Evolutionary conservation across 2,113 vertebrate species (phyloP).

Genomic region (Gymnarchus niloticus): DNA sequence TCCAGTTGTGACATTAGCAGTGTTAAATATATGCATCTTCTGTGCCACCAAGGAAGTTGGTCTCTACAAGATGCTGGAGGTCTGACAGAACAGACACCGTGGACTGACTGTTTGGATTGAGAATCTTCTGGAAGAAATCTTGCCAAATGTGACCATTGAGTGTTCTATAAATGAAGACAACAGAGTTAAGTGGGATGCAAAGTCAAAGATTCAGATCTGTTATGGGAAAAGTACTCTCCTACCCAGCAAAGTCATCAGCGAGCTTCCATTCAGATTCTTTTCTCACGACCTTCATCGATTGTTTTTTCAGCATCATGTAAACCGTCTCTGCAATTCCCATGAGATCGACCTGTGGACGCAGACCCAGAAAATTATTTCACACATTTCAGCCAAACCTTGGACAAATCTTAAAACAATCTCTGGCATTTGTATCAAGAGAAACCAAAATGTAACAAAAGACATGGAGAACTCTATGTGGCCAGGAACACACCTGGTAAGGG

Average conservation of each 20-base stretch:
- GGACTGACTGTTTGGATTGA: slow-evolving; percentile 59
- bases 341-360: slow-evolving; percentile 66
- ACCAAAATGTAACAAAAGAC: not conserved
- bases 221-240: not conserved
- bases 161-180: not conserved
- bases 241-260: not conserved
- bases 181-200: not conserved
- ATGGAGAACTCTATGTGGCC: not conserved
- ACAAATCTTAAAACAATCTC: not conserved
- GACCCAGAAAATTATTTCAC: not conserved
- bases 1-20: not conserved
- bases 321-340: slow-evolving; percentile 72
- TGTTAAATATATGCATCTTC: not conserved
- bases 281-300: slow-evolving; percentile 55
- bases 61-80: slow-evolving; percentile 54
- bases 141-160: slow-evolving; percentile 54
- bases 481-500: slow-evolving; percentile 65
- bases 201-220: not conserved
- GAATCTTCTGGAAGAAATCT: slow-evolving; percentile 62
- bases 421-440: not conserved
- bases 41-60: slow-evolving; percentile 28
- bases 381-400: not conserved
- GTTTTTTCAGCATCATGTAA: slow-evolving; percentile 64
- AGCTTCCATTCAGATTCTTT: slow-evolving; percentile 62
- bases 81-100: slow-evolving; percentile 60